Base-by-base conservation (phyloP, 2,888 invertebrate genomes). In the Chironomus riparius region DNA sequence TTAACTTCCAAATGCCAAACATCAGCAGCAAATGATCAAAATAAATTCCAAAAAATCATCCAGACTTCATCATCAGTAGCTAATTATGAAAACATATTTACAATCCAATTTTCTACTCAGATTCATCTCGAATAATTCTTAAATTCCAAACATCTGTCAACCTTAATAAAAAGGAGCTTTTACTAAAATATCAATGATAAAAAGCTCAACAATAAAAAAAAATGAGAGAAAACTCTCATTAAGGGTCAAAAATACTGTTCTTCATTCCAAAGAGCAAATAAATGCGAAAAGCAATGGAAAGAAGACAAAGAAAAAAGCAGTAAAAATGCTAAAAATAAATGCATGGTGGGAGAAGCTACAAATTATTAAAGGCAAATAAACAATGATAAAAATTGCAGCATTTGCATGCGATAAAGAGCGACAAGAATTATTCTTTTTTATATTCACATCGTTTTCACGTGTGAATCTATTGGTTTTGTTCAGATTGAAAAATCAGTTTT, bases 351-450 rank as follows among this genome's bases (percentile, higher is more conserved):
- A 56, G 13, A 65, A 65, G 24, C 24, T 24, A 65, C 65, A 65
- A 65, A 65, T 65, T 65, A 65, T 65, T 18, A 65, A 65, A 13
- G 65, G 13, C 65, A 65, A 65, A 65, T 65, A 65, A 65, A 65
- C 65, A 65, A 65, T 65, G 65, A 65, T 65, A 65, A 65, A 65
- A 65, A 65, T 65, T 21, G 65, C 65, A 21, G 62, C 22, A 65
- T 65, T 65, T 65, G 65, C 65, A 65, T 65, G 22, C 65, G 65
- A 65, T 65, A 65, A 65, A 65, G 5, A 65, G 12, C 22, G 21
- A 62, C 50, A 56, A 18, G 56, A 4, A 50, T n/a, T n/a, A 1
- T 50, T 50, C 6, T 18, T 38, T 38, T 38, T 38, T 38, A 1
- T 10, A 4, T 38, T 38, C 38, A 1, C 7, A 38, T 10, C 38